phyloP scores from a whole-genome alignment of 2,797 vertebrate genomes.

The Pipistrellus pygmaeus region DNA sequence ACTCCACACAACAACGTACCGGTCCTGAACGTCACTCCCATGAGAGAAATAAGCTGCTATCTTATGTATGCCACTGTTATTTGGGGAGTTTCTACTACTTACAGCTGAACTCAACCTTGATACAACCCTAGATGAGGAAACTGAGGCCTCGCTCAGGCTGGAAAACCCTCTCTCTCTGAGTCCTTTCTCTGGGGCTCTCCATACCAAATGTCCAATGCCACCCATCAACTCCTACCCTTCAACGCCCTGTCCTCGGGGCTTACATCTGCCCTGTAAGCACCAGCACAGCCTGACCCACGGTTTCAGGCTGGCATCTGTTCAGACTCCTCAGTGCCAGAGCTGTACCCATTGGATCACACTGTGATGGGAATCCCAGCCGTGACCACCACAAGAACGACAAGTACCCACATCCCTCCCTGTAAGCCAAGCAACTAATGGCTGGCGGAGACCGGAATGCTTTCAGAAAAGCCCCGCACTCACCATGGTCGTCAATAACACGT shows the following conservation, averaged over 20 bases:
- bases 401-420: not conserved
- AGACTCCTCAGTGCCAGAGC: not conserved
- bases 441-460: not conserved
- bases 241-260: not conserved
- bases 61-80: not conserved
- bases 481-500: conserved; percentile 95
- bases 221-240: not conserved
- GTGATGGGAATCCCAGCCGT: not conserved
- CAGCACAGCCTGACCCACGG: not conserved
- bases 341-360: not conserved
- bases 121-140: not conserved
- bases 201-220: not conserved
- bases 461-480: conserved; percentile 85
- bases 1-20: not conserved
- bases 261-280: no score
- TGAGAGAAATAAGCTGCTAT: not conserved
- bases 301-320: not conserved
- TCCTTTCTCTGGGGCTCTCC: not conserved
- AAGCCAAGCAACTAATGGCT: not conserved
- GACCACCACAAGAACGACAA: not conserved
- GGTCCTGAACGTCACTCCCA: not conserved
- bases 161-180: not conserved
- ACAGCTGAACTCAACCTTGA: not conserved
- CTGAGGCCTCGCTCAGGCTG: not conserved
- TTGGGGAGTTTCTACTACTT: not conserved